Conservation (phyloP, 1,140 invertebrate species). For the Camponotus pennsylvanicus region DNA sequence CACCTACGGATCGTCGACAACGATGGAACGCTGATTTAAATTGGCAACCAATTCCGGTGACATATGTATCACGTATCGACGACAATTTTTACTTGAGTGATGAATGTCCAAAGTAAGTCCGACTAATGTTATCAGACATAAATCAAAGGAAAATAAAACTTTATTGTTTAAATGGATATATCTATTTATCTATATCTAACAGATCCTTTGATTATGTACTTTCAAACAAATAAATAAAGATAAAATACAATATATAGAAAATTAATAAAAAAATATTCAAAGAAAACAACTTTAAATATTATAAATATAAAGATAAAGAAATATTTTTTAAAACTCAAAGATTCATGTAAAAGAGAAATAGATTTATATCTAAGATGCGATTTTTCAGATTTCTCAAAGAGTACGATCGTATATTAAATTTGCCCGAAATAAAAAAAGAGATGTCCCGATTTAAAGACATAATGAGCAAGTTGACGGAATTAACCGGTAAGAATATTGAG, state of each 20-base stretch:
- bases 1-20: slow-evolving; percentile 82
- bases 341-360: not conserved
- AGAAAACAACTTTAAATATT: not conserved
- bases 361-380: not conserved
- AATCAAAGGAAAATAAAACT: not conserved
- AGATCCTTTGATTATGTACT: not conserved
- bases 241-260: not conserved
- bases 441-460: slow-evolving; percentile 80
- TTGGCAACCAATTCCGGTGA: slow-evolving; percentile 88
- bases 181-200: not conserved
- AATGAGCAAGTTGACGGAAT: slow-evolving; percentile 80
- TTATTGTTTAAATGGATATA: not conserved
- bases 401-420: slow-evolving; percentile 82
- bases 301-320: not conserved
- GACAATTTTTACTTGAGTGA: slow-evolving; percentile 81
- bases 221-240: not conserved
- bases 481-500: slow-evolving; percentile 84
- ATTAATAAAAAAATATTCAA: not conserved
- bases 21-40: slow-evolving; percentile 84
- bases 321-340: not conserved
- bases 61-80: slow-evolving; percentile 81
- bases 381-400: slow-evolving; percentile 84
- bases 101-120: slow-evolving; percentile 81
- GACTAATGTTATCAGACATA: not conserved
- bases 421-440: slow-evolving; percentile 78